Evolutionary conservation across 2,888 invertebrate species (phyloP).

Genomic region (Ophioninae sp.): DNA sequence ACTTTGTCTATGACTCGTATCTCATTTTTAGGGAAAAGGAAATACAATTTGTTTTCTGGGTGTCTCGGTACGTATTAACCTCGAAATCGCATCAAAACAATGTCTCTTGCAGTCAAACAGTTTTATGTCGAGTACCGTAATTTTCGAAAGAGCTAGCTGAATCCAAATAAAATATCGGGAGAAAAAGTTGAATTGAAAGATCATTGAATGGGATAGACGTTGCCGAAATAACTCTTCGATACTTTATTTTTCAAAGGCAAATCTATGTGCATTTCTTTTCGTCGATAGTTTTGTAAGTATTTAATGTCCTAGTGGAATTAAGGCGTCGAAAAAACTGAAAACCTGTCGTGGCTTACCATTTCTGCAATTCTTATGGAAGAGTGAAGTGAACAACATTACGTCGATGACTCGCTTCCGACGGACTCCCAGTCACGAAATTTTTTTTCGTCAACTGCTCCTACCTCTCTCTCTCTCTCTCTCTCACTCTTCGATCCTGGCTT

Average conservation of each 20-base stretch:
- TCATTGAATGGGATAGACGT: too few relatives aligned
- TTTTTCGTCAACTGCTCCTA: neutral
- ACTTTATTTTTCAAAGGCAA: neutral
- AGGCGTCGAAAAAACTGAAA: neutral
- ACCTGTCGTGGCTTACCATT: neutral
- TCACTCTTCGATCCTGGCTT: slow-evolving; percentile 15
- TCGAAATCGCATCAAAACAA: too few relatives aligned
- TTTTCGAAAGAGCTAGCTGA: too few relatives aligned
- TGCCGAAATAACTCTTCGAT: neutral
- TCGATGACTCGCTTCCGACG: neutral
- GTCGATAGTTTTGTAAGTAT: neutral
- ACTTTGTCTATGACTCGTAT: too few relatives aligned
- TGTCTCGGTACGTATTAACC: too few relatives aligned
- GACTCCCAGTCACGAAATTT: neutral
- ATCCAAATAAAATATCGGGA: too few relatives aligned
- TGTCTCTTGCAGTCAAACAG: too few relatives aligned
- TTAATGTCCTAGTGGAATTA: neutral
- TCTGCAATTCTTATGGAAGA: slow-evolving; percentile 21
- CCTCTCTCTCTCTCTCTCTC: neutral
- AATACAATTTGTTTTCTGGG: too few relatives aligned
- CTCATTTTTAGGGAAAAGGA: too few relatives aligned
- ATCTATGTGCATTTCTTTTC: neutral
- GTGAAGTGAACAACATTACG: slow-evolving; percentile 16
- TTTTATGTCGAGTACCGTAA: too few relatives aligned
- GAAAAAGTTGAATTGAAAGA: too few relatives aligned